Conservation (phyloP, 2,888 invertebrate species). For the Ypsolopha scabrella region DNA sequence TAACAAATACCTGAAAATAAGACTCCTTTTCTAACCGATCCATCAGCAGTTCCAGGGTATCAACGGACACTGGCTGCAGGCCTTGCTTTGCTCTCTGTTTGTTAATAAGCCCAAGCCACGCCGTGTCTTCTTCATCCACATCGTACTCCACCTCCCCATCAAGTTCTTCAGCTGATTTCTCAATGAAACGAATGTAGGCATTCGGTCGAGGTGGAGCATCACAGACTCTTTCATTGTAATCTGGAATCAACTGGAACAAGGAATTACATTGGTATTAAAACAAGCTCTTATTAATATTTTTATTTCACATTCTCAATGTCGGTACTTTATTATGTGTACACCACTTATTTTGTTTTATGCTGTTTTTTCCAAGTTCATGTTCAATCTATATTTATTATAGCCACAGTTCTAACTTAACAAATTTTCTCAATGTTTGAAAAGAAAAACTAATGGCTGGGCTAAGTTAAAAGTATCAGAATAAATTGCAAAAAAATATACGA, state of each 20-base stretch:
- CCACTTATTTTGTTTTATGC: no score
- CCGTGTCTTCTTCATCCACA: slow-evolving; percentile 97
- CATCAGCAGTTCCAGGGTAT: slow-evolving; percentile 95
- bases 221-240: slow-evolving; percentile 78
- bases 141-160: slow-evolving; percentile 97
- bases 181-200: slow-evolving; percentile 94
- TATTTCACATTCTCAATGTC: no score
- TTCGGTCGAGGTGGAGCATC: slow-evolving; percentile 88
- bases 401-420: no score
- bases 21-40: slow-evolving; percentile 98
- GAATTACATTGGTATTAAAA: not conserved
- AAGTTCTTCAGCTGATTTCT: slow-evolving; percentile 93
- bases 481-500: no score
- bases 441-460: no score
- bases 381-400: no score
- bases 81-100: slow-evolving; percentile 80
- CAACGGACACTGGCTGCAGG: slow-evolving; percentile 83
- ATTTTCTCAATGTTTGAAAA: no score
- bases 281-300: no score
- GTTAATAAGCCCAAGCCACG: slow-evolving; percentile 93
- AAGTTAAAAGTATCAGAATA: no score
- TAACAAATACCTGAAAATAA: slow-evolving; percentile 80
- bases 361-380: no score
- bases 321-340: no score
- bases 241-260: slow-evolving; percentile 69